Base-by-base conservation (phyloP, 2,113 vertebrate species). In the Spea bombifrons region DNA sequence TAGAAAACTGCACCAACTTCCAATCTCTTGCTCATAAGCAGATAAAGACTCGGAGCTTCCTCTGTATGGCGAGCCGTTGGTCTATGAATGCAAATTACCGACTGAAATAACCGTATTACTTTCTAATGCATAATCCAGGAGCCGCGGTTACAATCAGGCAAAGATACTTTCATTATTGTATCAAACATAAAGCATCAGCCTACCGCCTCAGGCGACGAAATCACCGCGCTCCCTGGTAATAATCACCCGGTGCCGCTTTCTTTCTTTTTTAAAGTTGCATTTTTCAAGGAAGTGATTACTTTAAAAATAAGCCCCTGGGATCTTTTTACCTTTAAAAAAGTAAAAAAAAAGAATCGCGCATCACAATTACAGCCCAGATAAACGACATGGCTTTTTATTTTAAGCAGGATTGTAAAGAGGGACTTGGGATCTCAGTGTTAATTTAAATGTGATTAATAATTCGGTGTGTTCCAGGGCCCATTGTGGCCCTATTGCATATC, bases 71-170 rank as follows among this genome's bases (percentile, higher is more conserved):
- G 53, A 3, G n/a, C 4, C 6, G 45, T 13, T 7, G 65, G 48
- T 61, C 16, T 59, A 61, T 73, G 53, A 63, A 12, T 15, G 17
- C 30, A 59, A 76, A 76, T 76, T 10, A 55, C 66, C n/a, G 52
- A 16, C 5, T 66, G 13, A 59, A 45, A 43, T 59, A 66, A 48
- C 64, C 66, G 15, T 59, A 76, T 69, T 69, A 76, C 52, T 59
- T 8, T 16, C 65, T 68, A 48, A 70, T 61, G 46, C 53, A 76
- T 76, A 76, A 61, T 69, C 15, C 44, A 4, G 8, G 17, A 75
- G 63, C 47, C 59, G 30, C 61, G 5, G 64, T 46, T 57, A 67
- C 74, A 76, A 76, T 75, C 61, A 66, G 47, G 43, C 6, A 30
- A 48, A 66, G 47, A 15, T 61, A 61, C 52, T 47, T 57, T 59